Evolutionary conservation across 1,140 invertebrate species (phyloP), one percentile per base, ranked within the genome.

Genomic region (Luehdorfia chinensis): DNA sequence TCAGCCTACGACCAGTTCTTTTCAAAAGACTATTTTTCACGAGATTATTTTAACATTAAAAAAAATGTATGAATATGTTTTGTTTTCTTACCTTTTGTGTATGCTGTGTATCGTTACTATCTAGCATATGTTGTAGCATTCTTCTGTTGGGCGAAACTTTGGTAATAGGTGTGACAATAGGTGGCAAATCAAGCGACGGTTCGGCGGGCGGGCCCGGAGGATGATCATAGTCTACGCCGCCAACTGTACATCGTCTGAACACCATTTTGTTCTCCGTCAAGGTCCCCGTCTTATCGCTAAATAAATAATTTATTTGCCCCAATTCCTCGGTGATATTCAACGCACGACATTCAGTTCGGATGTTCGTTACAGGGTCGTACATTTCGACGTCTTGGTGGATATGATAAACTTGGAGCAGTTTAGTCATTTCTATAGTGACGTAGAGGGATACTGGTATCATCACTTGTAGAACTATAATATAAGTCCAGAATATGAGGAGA

Each of bases 191-290:
- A 0, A 65, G n/a, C 14, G 81, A 85, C 0, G 84, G 78, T 34
- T 88, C 87, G 1, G 88, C 87, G 4, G 88, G 70, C 46, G 91
- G 90, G 0, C 92, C 90, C 2, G 92, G 89, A 13, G 91, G 90
- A 75, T 96, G 95, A 60, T 94, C 92, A 61, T 97, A 98, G 81
- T 98, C 96, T 3, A 94, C 90, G 0, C 96, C 96, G 14, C 91
- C 93, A 7, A 99, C 94, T 0, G 94, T 92, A 77, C 97, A 98
- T 33, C 94, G 89, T 30, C 95, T 89, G 79, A 99, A 99, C 48
- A 98, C 90, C 97, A 99, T 99, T 81, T 96, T 95, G 77, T 99
- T 99, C 81, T 99, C 97, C 4, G 98, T 99, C 9, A 99, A 86
- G 1, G 97, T 99, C 3, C 98, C 97, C 1, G 97, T 99, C 83